Evolutionary conservation across 1,140 invertebrate genomes (phyloP).

Genomic region (Brachionus calyciflorus): DNA sequence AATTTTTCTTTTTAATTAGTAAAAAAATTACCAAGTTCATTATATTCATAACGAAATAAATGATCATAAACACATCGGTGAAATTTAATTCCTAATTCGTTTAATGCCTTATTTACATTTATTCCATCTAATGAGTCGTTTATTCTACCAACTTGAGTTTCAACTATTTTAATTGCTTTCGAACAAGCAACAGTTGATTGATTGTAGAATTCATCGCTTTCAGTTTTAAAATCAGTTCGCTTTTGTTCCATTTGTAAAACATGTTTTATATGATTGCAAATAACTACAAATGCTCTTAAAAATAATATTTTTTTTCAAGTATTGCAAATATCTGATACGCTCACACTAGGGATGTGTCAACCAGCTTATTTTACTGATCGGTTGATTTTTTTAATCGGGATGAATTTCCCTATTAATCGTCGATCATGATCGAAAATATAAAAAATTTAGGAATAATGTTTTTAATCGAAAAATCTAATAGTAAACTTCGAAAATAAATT

Average conservation of each 20-base stretch:
- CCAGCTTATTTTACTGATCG: no score
- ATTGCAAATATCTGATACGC: no score
- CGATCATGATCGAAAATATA: no score
- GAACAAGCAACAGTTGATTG: constrained; percentile 72
- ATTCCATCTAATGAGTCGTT: constrained; percentile 83
- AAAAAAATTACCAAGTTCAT: constrained; percentile 72
- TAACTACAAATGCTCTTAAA: constrained; percentile 73
- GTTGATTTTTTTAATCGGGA: no score
- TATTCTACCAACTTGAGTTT: constrained; percentile 73
- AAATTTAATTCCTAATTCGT: constrained; percentile 82
- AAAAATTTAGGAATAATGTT: no score
- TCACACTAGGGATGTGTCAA: no score
- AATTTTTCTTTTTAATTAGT: background rate
- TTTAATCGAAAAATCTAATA: no score
- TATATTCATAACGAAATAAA: constrained; percentile 88
- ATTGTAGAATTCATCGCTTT: constrained; percentile 57
- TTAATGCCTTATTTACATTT: constrained; percentile 79
- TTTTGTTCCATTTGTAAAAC: constrained; percentile 88
- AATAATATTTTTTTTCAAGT: no score
- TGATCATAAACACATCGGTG: constrained; percentile 94
- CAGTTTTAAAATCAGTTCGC: constrained; percentile 91
- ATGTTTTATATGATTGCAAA: constrained; percentile 84
- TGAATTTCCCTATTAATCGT: no score
- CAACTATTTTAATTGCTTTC: constrained; percentile 80
- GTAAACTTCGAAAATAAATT: no score